Evolutionary conservation across 2,113 vertebrate genomes (phyloP).

Genomic region (Manacus vitellinus): DNA sequence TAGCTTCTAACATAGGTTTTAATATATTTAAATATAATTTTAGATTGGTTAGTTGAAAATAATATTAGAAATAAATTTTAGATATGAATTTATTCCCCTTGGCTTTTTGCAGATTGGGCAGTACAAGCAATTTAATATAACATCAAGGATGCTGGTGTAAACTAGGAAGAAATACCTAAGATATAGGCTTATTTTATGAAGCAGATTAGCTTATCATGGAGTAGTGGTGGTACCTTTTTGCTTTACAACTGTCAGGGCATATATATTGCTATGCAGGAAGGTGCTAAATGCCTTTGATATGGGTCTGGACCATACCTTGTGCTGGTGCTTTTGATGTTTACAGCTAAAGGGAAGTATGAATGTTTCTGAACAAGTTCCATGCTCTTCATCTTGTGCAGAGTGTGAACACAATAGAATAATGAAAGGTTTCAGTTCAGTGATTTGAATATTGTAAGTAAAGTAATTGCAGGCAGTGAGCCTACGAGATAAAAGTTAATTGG

Average conservation of each 20-base stretch:
- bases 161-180: not conserved
- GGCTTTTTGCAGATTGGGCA: not conserved
- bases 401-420: constrained; percentile 21
- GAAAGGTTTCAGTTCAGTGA: not conserved
- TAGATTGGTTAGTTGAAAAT: not conserved
- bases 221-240: not conserved
- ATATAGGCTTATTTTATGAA: not conserved
- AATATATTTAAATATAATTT: not conserved
- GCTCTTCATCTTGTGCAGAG: not conserved
- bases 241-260: not conserved
- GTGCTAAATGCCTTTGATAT: not conserved
- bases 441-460: constrained; percentile 16
- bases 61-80: not conserved
- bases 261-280: not conserved
- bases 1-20: not conserved
- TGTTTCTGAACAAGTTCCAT: not conserved
- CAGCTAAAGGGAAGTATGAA: not conserved
- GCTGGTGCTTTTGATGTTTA: not conserved
- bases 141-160: not conserved
- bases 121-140: not conserved
- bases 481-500: not conserved
- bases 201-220: not conserved
- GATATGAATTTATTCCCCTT: not conserved
- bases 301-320: not conserved
- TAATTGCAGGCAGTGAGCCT: not conserved